These are phyloP conservation scores for Alcedo atthis DNA, from an alignment of 2,797 vertebrate species.

Conservation along the genomic window DNA sequence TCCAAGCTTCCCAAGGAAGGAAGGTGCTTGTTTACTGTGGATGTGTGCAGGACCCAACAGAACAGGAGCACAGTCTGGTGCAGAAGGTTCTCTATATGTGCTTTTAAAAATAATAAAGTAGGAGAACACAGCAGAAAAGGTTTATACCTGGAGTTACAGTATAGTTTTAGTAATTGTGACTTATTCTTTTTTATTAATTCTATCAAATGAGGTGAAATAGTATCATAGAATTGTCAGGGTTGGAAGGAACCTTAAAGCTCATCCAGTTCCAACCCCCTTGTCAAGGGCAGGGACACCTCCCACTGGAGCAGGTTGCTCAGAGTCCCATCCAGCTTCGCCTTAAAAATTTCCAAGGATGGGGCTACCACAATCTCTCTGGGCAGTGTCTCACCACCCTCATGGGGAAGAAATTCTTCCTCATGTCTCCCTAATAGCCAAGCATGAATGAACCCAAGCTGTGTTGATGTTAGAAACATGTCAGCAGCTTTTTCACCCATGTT, in stretches of 20 bases:
- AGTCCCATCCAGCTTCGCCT: too few relatives aligned
- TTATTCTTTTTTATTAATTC: not conserved
- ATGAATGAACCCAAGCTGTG: not conserved
- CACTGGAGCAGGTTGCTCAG: too few relatives aligned
- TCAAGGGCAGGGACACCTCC: too few relatives aligned
- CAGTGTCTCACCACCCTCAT: too few relatives aligned
- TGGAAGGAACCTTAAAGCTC: too few relatives aligned
- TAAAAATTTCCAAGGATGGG: too few relatives aligned
- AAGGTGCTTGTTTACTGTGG: not conserved
- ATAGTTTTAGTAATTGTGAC: not conserved
- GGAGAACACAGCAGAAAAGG: not conserved
- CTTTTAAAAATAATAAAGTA: not conserved
- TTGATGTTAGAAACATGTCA: too few relatives aligned
- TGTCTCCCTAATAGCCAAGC: not conserved
- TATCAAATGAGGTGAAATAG: not conserved
- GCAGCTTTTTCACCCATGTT: accelerated
- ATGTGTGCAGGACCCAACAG: not conserved
- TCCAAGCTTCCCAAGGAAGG: not conserved
- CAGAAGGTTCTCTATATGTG: accelerated
- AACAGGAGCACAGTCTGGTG: accelerated
- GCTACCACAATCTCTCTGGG: too few relatives aligned
- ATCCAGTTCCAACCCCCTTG: too few relatives aligned
- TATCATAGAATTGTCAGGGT: too few relatives aligned
- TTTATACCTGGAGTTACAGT: not conserved
- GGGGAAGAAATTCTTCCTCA: too few relatives aligned